Evolutionary conservation across 2,888 invertebrate species (phyloP).

Genomic region (Brachypterus glaber): DNA sequence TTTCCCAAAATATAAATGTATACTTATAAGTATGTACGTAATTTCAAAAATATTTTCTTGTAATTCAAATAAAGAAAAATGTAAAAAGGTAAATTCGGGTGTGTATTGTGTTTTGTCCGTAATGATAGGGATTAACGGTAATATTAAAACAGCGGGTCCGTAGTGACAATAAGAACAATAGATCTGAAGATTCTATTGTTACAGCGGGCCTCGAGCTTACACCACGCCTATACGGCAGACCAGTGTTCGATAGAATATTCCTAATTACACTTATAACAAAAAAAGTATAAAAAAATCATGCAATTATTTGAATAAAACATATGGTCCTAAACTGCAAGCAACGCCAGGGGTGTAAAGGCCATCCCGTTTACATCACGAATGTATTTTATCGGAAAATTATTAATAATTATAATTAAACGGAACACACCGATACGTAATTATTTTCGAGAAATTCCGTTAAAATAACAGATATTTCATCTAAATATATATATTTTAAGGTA

Average conservation of each 20-base stretch:
- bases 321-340: constrained; percentile 32
- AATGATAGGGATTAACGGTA: constrained; percentile 32
- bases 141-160: constrained; percentile 26
- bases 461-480: too few relatives aligned
- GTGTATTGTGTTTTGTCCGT: constrained; percentile 21
- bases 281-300: constrained; percentile 32
- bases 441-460: too few relatives aligned
- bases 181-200: constrained; percentile 3
- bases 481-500: too few relatives aligned
- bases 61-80: constrained; percentile 15
- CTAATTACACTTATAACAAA: constrained; percentile 35
- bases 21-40: too few relatives aligned
- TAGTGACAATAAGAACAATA: constrained; percentile 33
- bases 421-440: too few relatives aligned
- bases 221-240: constrained; percentile 28
- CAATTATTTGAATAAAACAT: constrained; percentile 32
- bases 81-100: constrained; percentile 25
- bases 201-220: constrained; percentile 7
- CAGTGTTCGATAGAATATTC: constrained; percentile 28
- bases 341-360: constrained; percentile 35
- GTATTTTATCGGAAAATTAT: too few relatives aligned
- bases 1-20: too few relatives aligned
- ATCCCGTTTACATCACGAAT: constrained; percentile 24
- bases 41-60: constrained; percentile 12
- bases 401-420: too few relatives aligned